Conservation (phyloP, 2,113 vertebrate species). For the Lamprotornis superbus region DNA sequence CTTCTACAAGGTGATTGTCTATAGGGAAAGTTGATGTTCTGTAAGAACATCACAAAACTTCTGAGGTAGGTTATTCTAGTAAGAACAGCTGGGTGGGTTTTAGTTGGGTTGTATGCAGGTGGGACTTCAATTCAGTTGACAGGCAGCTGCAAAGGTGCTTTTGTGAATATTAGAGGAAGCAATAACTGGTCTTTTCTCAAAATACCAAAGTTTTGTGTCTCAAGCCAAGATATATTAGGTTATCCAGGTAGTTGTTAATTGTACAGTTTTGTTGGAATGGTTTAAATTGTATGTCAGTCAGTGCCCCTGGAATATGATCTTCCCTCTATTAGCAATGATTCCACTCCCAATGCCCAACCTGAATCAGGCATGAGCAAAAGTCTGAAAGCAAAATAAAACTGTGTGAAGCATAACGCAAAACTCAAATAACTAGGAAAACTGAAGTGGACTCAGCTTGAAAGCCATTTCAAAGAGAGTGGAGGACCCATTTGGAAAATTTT, state of each 20-base stretch:
- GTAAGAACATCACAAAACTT: neutral
- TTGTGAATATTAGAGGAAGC: neutral
- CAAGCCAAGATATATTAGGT: neutral
- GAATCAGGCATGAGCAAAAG: neutral
- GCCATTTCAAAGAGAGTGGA: neutral
- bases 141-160: neutral
- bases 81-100: neutral
- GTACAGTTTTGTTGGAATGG: neutral
- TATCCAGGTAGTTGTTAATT: neutral
- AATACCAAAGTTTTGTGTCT: neutral
- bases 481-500: neutral
- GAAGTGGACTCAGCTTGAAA: neutral
- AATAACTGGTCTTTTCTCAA: neutral
- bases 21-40: neutral
- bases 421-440: neutral
- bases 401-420: neutral
- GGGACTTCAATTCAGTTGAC: neutral
- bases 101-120: neutral
- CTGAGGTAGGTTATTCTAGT: neutral
- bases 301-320: neutral
- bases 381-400: neutral
- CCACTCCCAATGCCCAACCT: fast-evolving
- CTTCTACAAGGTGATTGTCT: neutral
- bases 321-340: neutral
- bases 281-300: neutral